These are phyloP conservation scores for Napeogenes sylphis DNA, from an alignment of 2,888 invertebrate species.

Conservation along the genomic window DNA sequence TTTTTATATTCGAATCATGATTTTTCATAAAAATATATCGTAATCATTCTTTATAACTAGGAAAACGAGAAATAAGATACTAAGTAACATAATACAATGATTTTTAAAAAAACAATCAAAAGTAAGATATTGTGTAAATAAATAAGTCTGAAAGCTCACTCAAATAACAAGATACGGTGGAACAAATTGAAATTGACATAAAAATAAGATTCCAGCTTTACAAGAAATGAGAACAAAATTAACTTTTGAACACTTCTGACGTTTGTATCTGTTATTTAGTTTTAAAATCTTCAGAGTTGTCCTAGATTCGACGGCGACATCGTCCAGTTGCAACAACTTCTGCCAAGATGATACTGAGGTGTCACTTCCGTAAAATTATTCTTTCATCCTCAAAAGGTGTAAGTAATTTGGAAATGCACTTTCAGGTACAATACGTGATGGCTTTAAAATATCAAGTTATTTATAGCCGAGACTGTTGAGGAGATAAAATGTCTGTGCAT, in stretches of 20 bases:
- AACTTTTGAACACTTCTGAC: constrained; percentile 21
- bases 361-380: constrained; percentile 50
- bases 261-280: constrained; percentile 27
- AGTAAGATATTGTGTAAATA: constrained; percentile 15
- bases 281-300: constrained; percentile 26
- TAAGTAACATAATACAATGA: constrained; percentile 11
- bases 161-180: constrained; percentile 8
- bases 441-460: background rate
- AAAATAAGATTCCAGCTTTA: constrained; percentile 19
- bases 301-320: constrained; percentile 24
- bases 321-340: constrained; percentile 31
- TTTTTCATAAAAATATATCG: constrained; percentile 18
- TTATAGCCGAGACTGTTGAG: background rate
- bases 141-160: constrained; percentile 14
- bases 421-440: constrained; percentile 40
- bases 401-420: constrained; percentile 68
- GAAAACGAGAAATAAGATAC: constrained; percentile 6
- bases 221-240: constrained; percentile 22
- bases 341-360: constrained; percentile 41
- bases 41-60: too few relatives aligned
- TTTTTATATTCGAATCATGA: constrained; percentile 26
- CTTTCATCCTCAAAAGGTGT: constrained; percentile 46
- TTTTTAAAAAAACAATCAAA: constrained; percentile 3
- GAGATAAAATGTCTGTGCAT: background rate
- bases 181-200: constrained; percentile 20